These are phyloP conservation scores for Drosophila kambysellisi DNA, from an alignment of 2,888 invertebrate species.

Conservation along the genomic window DNA sequence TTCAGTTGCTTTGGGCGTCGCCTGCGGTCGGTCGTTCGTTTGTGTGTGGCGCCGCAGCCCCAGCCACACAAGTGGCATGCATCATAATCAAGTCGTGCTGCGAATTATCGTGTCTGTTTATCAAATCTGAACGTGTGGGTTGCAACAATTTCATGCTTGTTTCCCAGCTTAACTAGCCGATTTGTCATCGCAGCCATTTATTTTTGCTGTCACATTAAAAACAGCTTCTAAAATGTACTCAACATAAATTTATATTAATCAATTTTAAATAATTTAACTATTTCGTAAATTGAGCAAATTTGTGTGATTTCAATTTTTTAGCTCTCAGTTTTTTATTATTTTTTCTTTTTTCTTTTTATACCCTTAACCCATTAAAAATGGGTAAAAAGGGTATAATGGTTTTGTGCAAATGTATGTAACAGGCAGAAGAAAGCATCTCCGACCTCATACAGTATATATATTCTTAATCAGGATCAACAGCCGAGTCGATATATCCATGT, in stretches of 20 bases:
- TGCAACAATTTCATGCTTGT: constrained; percentile 24
- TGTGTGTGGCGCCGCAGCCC: constrained; percentile 22
- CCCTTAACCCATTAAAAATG: too few relatives aligned
- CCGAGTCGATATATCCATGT: too few relatives aligned
- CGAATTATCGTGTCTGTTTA: constrained; percentile 49
- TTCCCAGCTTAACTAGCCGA: constrained; percentile 18
- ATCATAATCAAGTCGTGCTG: constrained; percentile 56
- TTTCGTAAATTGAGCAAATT: neutral
- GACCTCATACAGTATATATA: too few relatives aligned
- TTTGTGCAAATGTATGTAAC: too few relatives aligned
- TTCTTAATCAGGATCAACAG: too few relatives aligned
- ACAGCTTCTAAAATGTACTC: constrained; percentile 8
- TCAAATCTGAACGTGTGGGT: constrained; percentile 49
- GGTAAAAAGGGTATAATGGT: too few relatives aligned
- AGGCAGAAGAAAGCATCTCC: too few relatives aligned
- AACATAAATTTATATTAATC: neutral
- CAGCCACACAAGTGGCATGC: constrained; percentile 44
- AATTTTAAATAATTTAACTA: neutral
- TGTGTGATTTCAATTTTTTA: neutral
- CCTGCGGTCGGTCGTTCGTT: constrained; percentile 34
- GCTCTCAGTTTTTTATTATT: neutral
- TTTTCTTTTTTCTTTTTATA: neutral
- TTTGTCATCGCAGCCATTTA: constrained; percentile 28
- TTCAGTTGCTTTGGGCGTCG: constrained; percentile 52
- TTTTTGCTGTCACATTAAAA: constrained; percentile 26